Evolutionary conservation across 1,140 invertebrate species (phyloP), one percentile per base, ranked within the genome.

Genomic region (Eumeta japonica): DNA sequence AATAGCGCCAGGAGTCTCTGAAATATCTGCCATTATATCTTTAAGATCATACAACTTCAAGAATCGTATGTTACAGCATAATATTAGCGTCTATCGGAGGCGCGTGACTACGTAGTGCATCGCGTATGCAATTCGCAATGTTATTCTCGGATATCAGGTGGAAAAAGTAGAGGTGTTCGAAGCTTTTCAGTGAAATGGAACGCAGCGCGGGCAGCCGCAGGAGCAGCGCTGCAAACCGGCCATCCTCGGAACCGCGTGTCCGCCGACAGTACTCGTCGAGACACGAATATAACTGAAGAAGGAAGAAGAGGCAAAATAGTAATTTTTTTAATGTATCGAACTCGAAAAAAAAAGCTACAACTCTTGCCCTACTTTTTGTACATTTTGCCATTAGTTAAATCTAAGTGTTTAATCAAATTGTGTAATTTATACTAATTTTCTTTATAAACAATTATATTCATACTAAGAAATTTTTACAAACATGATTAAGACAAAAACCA

Each of bases 111-210:
- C 87, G 84, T 17, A 89, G 70, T 74, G 86, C 83, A 50, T 89
- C 84, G 43, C 80, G 79, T 38, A 89, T 79, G 62, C 85, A 87
- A n/a, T 75, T 79, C 45, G 85, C 81, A 46, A 89, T 81, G 29
- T 79, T 82, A 33, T 79, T 80, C 47, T 94, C 90, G 20, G 84
- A 88, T 46, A 94, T 88, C 24, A 97, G 79, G 62, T 91, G 88
- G 78, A 94, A 95, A 79, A 94, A 95, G 79, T 96, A 98, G 28
- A 97, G 79, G 76, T 97, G 91, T 66, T 98, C 94, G 51, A 92
- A 79, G 76, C 94, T 97, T 76, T 97, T 97, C 11, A 98, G 81
- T 17, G 91, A 94, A 57, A 98, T 97, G 39, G 94, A 97, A 34
- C 95, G 82, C 12, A 98, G 80, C 2, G 94, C 90, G 2, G 96